Evolutionary conservation across 2,797 vertebrate genomes (phyloP).

Genomic region (Enteromius anoplus): DNA sequence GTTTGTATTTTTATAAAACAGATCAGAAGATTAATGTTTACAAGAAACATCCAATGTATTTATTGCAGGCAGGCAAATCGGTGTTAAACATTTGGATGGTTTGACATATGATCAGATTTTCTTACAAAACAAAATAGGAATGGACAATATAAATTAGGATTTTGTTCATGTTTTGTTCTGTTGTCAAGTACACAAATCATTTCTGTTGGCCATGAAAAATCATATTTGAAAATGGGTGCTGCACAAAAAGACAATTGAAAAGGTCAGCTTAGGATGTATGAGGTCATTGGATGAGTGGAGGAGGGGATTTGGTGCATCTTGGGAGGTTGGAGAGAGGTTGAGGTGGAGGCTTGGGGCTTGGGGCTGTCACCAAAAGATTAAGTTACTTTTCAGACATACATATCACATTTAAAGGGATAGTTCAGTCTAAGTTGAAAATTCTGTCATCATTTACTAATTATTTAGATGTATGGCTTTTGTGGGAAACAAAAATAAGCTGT

Average conservation of each 20-base stretch:
- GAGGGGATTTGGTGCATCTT: slow-evolving; percentile 24
- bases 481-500: background rate
- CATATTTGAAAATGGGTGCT: slow-evolving; percentile 24
- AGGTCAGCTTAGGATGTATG: slow-evolving; percentile 28
- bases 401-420: slow-evolving; percentile 18
- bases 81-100: background rate
- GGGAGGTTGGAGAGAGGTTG: slow-evolving; percentile 1
- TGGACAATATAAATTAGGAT: background rate
- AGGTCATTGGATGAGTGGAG: slow-evolving; percentile 23
- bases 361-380: slow-evolving; percentile 13
- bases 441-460: background rate
- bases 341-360: slow-evolving; percentile 7
- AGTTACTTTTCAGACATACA: background rate
- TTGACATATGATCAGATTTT: background rate
- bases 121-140: background rate
- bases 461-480: background rate
- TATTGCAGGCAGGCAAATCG: background rate
- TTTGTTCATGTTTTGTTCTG: background rate
- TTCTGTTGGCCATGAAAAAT: background rate
- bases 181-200: background rate
- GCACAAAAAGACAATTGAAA: slow-evolving; percentile 24
- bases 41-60: background rate
- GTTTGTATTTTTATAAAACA: background rate
- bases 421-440: background rate
- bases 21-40: background rate